A percentile compares a stretch with the other conserved stretches of the same genome.
Conservation (phyloP, 2,888 invertebrate genomes). For the Drepana falcataria region DNA sequence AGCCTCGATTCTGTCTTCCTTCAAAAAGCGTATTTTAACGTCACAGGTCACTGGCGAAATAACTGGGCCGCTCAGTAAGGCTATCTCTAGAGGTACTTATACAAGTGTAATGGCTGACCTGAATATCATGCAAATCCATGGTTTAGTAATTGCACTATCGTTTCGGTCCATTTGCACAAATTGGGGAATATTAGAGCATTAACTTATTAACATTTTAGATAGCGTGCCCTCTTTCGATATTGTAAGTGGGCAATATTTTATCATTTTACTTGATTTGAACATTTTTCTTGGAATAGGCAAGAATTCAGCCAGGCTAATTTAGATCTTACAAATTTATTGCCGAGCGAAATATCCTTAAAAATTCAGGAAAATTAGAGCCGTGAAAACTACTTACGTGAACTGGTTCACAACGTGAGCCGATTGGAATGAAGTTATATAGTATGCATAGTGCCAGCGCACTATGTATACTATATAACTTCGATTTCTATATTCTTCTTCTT, state of each 20-base stretch:
- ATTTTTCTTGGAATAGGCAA: no score
- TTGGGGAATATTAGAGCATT: slow-evolving; percentile 24
- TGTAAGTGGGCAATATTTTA: no score
- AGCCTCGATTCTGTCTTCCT: slow-evolving; percentile 41
- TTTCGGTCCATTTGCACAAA: slow-evolving; percentile 28
- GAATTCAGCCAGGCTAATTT: neutral
- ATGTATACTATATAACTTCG: no score
- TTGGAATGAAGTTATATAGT: no score
- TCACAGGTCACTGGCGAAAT: slow-evolving; percentile 37
- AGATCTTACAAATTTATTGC: neutral
- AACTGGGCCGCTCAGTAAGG: slow-evolving; percentile 27
- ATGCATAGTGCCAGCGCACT: no score
- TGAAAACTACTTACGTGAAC: neutral
- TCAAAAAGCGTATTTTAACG: slow-evolving; percentile 39
- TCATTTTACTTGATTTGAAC: no score
- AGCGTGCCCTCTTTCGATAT: no score
- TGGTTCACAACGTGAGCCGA: neutral
- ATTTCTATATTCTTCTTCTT: no score
- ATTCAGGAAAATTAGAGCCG: neutral
- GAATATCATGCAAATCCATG: slow-evolving; percentile 39
- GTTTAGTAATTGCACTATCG: slow-evolving; percentile 32
- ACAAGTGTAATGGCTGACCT: slow-evolving; percentile 40
- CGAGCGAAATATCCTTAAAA: neutral
- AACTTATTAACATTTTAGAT: slow-evolving; percentile 9
- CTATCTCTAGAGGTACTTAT: slow-evolving; percentile 11